Evolutionary conservation across 1,140 invertebrate genomes (phyloP).

Genomic region (Elymnias hypermnestra): DNA sequence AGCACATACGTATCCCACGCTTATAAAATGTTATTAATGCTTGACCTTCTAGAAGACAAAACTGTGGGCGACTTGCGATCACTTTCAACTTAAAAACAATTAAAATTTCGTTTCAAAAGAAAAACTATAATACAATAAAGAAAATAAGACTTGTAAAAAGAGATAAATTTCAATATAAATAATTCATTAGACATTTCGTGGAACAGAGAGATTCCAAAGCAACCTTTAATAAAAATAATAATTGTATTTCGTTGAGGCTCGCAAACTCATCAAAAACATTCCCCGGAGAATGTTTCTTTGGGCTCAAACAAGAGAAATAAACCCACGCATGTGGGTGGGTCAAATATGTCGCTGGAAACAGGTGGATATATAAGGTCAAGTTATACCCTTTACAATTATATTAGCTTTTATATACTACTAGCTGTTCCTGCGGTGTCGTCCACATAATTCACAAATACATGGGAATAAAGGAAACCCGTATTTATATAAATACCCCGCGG

Average conservation of each 20-base stretch:
- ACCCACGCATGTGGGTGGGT: conserved; percentile 18
- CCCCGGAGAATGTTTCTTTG: conserved; percentile 20
- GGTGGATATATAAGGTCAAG: conserved; percentile 7
- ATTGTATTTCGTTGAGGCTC: conserved; percentile 3
- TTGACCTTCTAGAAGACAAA: too few species aligned
- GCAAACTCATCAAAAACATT: conserved; percentile 25
- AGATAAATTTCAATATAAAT: background rate
- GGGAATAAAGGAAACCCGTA: too few species aligned
- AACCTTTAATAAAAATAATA: conserved; percentile 11
- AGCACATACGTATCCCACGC: too few species aligned
- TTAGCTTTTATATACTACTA: background rate
- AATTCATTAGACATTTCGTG: background rate
- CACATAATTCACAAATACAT: too few species aligned
- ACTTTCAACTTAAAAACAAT: too few species aligned
- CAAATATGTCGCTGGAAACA: conserved; percentile 11
- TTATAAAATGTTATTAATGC: too few species aligned
- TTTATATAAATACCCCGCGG: too few species aligned
- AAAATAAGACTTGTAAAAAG: background rate
- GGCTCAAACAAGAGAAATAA: conserved; percentile 22
- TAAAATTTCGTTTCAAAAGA: too few species aligned
- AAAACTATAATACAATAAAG: too few species aligned
- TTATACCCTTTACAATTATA: background rate
- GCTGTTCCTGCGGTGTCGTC: background rate
- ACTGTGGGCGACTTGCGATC: too few species aligned
- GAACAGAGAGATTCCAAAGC: background rate